phyloP scores from a whole-genome alignment of 2,888 invertebrate species.

The Fissipunctia ypsillon region DNA sequence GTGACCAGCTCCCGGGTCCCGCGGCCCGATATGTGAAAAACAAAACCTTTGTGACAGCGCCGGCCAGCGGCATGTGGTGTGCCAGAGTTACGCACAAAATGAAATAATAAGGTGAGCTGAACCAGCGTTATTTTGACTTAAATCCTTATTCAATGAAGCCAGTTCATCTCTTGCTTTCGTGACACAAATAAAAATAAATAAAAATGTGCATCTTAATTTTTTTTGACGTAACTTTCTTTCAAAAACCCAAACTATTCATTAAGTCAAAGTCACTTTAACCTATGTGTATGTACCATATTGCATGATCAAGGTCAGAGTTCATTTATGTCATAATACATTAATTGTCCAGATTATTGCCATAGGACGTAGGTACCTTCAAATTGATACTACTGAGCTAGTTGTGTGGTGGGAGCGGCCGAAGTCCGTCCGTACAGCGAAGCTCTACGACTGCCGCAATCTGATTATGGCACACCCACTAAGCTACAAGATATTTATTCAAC shows the following conservation, averaged over 20 bases:
- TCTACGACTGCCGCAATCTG: conserved; percentile 89
- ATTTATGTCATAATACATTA: conserved; percentile 37
- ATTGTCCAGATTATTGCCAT: conserved; percentile 26
- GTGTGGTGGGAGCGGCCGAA: conserved; percentile 84
- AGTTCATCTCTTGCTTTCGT: neutral
- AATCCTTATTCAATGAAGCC: neutral
- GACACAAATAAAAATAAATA: neutral
- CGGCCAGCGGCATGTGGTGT: conserved; percentile 81
- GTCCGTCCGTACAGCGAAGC: conserved; percentile 81
- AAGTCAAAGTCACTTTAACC: conserved; percentile 35
- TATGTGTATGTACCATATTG: conserved; percentile 20
- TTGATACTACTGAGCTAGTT: conserved; percentile 66
- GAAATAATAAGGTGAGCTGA: conserved; percentile 88
- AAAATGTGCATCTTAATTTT: neutral
- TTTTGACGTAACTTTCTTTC: conserved; percentile 34
- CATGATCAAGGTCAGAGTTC: conserved; percentile 58
- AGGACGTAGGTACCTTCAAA: conserved; percentile 55
- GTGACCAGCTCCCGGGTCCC: conserved; percentile 67
- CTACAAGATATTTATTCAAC: conserved; percentile 71
- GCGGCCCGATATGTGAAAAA: conserved; percentile 79
- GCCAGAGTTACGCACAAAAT: conserved; percentile 81
- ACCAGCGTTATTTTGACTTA: conserved; percentile 28
- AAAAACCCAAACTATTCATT: conserved; percentile 15
- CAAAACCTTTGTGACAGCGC: conserved; percentile 76
- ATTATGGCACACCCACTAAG: conserved; percentile 88